Evolutionary conservation across 2,113 vertebrate species (phyloP), one percentile per base, ranked within the genome.

Genomic region (Lethenteron camtschaticum): DNA sequence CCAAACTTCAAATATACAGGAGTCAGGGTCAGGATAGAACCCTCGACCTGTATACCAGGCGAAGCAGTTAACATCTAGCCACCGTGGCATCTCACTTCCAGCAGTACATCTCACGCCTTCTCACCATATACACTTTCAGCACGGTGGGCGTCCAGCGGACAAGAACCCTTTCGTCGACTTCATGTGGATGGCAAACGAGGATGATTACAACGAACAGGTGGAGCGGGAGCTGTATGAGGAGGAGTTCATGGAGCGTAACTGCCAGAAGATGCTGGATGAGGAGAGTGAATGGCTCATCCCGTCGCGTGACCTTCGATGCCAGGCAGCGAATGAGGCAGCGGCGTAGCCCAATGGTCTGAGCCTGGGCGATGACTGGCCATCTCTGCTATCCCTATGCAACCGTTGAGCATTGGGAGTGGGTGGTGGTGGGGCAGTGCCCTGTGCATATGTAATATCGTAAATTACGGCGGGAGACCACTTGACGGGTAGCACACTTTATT

Each of bases 231-330:
- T 97, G 56, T 79, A 89, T 80, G 92, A 97, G 77, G 92, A 97
- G 69, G 92, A 97, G 69, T 97, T 97, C 75, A 78, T 97, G 9
- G 92, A 97, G 73, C 90, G 88, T 68, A 96, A 90, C 78, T 92
- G 95, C 82, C 91, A 97, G 79, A 89, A 97, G 81, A 96, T 97
- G 92, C 78, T 97, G 77, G 92, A 97, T 68, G 92, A 97, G 71
- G 92, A 97, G 74, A 83, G 86, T 81, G 91, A 97, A 70, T 97
- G 92, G 90, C 95, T 97, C 80, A 95, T 97, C 73, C 91, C 91
- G 1, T 84, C 87, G 0, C 81, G 91, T 5, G 90, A 96, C 78
- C 84, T 97, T 60, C 87, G 88, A 68, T 83, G 88, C 24, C 63
- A 66, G 77, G 86, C 83, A 9, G 73, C 89, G 71, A 87, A 83